phyloP scores from a whole-genome alignment of 2,797 vertebrate genomes.

The Falco peregrinus region DNA sequence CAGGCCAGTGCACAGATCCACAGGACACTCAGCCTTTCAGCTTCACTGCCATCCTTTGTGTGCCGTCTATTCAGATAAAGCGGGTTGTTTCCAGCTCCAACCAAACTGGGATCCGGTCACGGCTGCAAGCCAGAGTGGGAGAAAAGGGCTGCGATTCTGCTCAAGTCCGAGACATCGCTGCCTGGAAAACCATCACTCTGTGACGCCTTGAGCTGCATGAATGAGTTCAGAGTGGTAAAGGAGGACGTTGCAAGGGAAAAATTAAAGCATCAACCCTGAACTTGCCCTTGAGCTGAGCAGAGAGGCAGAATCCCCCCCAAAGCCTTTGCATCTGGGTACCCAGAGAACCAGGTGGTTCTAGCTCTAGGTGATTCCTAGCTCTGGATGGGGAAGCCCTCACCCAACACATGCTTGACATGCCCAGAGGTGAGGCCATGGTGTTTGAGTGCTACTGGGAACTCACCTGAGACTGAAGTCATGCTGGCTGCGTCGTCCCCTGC shows the following conservation, averaged over 20 bases:
- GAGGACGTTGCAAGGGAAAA: neutral
- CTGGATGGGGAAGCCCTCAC: neutral
- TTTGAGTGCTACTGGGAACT: neutral
- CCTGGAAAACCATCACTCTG: neutral
- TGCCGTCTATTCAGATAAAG: neutral
- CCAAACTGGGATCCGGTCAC: neutral
- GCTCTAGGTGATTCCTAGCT: neutral
- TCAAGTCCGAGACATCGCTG: accelerated
- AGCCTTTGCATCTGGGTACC: neutral
- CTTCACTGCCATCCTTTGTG: conserved; percentile 41
- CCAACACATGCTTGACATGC: neutral
- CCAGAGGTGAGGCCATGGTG: neutral
- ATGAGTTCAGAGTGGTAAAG: neutral
- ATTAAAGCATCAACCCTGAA: neutral
- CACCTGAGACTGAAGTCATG: neutral
- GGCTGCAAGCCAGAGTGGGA: neutral
- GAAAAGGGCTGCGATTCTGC: neutral
- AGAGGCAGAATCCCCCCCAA: neutral
- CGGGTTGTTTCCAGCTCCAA: neutral
- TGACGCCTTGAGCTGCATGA: neutral
- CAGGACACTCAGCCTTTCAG: neutral
- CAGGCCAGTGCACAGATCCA: neutral
- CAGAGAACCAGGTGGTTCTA: neutral
- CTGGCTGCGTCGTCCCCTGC: accelerated
- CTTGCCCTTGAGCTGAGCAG: neutral